Percentiles rank a stretch among this genome's conserved stretches.
Evolutionary conservation across 2,113 vertebrate species (phyloP).

Genomic region (human (Homo sapiens)): DNA sequence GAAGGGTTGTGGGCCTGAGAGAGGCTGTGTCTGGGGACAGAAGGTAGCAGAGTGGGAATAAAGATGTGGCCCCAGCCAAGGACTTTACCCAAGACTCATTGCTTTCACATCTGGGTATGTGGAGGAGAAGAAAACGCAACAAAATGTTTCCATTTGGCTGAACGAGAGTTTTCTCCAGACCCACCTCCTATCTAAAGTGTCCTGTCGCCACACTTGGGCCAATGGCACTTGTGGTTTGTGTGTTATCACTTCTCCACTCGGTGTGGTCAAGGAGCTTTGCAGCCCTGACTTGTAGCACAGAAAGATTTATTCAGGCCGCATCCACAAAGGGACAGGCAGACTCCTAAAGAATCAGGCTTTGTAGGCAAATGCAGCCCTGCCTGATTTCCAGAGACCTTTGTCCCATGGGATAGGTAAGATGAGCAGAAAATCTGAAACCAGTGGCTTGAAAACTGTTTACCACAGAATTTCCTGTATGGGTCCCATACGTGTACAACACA

Average conservation of each 20-base stretch:
- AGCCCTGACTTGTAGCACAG: background rate
- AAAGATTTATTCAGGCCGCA: background rate
- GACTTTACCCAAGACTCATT: background rate
- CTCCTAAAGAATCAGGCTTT: background rate
- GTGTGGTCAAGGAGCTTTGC: background rate
- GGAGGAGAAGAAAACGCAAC: background rate
- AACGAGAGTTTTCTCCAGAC: background rate
- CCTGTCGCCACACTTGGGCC: background rate
- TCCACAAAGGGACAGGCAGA: background rate
- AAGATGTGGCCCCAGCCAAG: background rate
- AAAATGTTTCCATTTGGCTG: background rate
- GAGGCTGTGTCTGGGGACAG: background rate
- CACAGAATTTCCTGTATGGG: background rate
- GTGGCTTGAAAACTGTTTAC: conserved; percentile 4
- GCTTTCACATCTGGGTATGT: background rate
- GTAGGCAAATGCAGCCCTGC: background rate
- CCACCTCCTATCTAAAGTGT: background rate
- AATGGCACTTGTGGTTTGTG: background rate
- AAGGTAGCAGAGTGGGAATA: background rate
- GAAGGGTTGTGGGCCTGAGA: background rate
- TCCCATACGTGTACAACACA: background rate
- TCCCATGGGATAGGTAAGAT: background rate
- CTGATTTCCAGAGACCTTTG: background rate
- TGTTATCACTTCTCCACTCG: background rate
- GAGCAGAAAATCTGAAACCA: conserved; percentile 21